Conservation (phyloP, 2,113 vertebrate species). For the Rattus norvegicus region DNA sequence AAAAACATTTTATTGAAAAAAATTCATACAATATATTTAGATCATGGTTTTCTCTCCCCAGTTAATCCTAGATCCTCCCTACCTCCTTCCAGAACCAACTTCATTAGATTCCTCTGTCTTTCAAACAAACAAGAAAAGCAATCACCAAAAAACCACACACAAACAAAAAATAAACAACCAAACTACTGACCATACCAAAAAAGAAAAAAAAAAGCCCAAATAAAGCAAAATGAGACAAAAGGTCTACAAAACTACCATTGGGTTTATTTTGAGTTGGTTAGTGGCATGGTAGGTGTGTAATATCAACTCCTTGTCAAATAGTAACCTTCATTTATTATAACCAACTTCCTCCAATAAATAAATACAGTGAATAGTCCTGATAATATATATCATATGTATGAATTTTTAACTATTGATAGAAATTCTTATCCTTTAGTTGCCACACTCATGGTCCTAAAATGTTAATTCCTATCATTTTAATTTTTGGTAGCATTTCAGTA, state of each 20-base stretch:
- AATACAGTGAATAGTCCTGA: too few relatives aligned
- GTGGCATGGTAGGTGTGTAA: background rate
- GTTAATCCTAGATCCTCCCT: background rate
- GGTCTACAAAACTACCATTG: background rate
- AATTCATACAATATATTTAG: background rate
- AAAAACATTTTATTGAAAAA: background rate
- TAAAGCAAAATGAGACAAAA: background rate
- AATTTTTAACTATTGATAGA: conserved; percentile 9
- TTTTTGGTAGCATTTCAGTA: conserved; percentile 2
- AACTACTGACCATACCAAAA: background rate
- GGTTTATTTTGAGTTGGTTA: background rate
- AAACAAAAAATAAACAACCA: background rate
- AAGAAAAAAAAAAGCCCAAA: background rate
- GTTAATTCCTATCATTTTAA: conserved; percentile 16
- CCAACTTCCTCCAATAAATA: background rate
- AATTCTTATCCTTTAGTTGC: background rate
- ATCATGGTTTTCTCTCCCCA: background rate
- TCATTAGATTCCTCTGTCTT: background rate
- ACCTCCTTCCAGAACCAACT: background rate
- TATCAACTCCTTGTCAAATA: background rate
- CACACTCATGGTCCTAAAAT: conserved; percentile 3
- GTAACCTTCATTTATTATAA: conserved; percentile 10
- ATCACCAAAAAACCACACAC: background rate
- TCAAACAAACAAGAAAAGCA: background rate
- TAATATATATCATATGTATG: background rate